phyloP scores from a whole-genome alignment of 2,888 invertebrate species.

The Dicyrtomina minuta region DNA sequence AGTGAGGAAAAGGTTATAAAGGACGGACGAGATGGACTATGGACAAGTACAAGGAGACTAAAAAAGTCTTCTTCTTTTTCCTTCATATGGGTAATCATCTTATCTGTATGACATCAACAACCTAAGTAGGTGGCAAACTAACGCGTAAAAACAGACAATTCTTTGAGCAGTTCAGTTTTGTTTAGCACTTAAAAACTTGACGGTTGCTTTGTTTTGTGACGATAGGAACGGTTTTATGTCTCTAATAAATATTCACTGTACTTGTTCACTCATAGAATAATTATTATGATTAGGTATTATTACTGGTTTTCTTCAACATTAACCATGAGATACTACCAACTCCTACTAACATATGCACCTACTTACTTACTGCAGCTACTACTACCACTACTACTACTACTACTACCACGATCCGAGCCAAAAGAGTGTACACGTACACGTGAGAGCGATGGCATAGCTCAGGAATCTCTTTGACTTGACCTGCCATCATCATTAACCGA shows the following conservation, averaged over 20 bases:
- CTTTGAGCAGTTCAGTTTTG: constrained; percentile 5
- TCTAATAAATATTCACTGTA: constrained; percentile 17
- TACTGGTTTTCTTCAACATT: constrained; percentile 4
- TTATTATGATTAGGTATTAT: constrained; percentile 1
- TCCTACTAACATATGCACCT: neutral
- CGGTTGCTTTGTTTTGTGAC: constrained; percentile 12
- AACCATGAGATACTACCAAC: no score
- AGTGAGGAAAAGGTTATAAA: no score
- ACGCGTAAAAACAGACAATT: constrained; percentile 10
- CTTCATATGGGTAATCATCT: neutral
- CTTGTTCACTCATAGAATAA: constrained; percentile 13
- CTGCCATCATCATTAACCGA: no score
- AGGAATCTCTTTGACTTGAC: no score
- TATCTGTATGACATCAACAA: constrained; percentile 11
- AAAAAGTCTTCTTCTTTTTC: neutral
- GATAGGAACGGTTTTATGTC: constrained; percentile 12
- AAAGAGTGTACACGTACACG: neutral
- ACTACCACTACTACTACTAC: neutral
- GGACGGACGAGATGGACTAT: no score
- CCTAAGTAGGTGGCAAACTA: constrained; percentile 21
- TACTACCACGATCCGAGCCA: neutral
- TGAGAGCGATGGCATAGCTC: neutral
- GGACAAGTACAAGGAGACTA: neutral
- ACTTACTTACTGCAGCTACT: neutral
- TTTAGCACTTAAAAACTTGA: constrained; percentile 18